Conservation (phyloP, 2,797 vertebrate species). For the Acanthurus tractus region DNA sequence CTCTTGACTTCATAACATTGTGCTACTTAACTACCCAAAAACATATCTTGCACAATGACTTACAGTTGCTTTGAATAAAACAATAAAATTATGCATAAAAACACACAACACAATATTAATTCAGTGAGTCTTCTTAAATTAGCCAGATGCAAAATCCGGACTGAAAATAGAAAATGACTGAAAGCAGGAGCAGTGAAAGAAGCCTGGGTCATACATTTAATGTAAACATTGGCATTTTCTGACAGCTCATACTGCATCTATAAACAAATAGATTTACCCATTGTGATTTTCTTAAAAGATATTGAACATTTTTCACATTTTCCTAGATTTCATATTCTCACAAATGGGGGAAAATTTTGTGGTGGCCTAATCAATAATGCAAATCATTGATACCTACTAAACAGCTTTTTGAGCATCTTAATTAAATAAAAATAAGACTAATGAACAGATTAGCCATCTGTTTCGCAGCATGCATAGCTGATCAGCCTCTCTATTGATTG, state of each 20-base stretch:
- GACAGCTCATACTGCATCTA: not conserved
- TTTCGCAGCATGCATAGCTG: conserved; percentile 34
- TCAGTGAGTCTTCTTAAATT: conserved; percentile 66
- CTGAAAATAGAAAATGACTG: conserved; percentile 9
- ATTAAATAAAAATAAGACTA: conserved; percentile 46
- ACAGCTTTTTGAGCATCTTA: conserved; percentile 31
- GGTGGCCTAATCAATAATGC: conserved; percentile 15
- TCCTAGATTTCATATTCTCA: not conserved
- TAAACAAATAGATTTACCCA: no score
- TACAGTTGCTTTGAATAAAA: conserved; percentile 35
- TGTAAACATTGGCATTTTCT: not conserved
- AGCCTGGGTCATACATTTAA: no score
- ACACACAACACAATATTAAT: conserved; percentile 59
- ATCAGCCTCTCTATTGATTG: conserved; percentile 51
- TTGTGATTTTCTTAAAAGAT: no score
- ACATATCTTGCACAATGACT: conserved; percentile 37
- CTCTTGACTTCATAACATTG: conserved; percentile 56
- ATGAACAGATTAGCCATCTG: conserved; percentile 40
- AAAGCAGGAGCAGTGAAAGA: no score
- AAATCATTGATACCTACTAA: conserved; percentile 24
- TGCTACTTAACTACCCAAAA: conserved; percentile 65
- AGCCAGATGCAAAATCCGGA: conserved; percentile 45
- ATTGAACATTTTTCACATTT: conserved; percentile 2
- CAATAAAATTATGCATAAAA: conserved; percentile 54
- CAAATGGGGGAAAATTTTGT: no score